phyloP scores from a whole-genome alignment of 2,888 invertebrate species.

The Branchinecta sandiegonensis region DNA sequence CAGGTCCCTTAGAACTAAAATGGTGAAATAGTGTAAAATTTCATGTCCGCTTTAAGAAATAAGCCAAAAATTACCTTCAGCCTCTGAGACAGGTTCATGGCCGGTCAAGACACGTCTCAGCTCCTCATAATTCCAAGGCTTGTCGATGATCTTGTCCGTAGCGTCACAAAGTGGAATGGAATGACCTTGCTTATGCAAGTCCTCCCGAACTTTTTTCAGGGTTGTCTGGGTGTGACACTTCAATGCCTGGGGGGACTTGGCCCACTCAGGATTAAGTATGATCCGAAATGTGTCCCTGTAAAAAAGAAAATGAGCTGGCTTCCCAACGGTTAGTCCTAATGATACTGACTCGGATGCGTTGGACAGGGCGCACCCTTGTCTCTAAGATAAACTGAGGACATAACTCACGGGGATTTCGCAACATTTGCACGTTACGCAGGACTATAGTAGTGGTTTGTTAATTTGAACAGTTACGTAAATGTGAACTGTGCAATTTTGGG shows the following conservation, averaged over 20 bases:
- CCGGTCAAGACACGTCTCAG: slow-evolving; percentile 37
- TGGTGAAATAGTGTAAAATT: too few relatives aligned
- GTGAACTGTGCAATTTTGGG: too few relatives aligned
- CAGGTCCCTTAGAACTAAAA: too few relatives aligned
- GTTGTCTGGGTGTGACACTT: slow-evolving; percentile 38
- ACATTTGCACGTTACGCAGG: too few relatives aligned
- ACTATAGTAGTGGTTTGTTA: too few relatives aligned
- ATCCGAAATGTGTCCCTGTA: slow-evolving; percentile 33
- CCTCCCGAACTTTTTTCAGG: slow-evolving; percentile 37
- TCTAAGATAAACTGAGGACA: background rate
- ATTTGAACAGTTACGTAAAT: too few relatives aligned
- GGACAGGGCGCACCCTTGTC: background rate
- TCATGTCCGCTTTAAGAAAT: slow-evolving; percentile 25
- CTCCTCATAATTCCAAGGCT: slow-evolving; percentile 40
- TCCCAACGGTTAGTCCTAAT: too few relatives aligned
- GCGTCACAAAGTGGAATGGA: slow-evolving; percentile 39
- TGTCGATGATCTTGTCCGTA: slow-evolving; percentile 42
- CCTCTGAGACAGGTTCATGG: slow-evolving; percentile 34
- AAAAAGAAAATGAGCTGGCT: slow-evolving; percentile 20
- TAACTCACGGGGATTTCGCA: too few relatives aligned
- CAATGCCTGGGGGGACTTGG: slow-evolving; percentile 37
- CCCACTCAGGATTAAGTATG: slow-evolving; percentile 44
- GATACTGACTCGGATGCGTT: too few relatives aligned
- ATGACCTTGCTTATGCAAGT: slow-evolving; percentile 36
- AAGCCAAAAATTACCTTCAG: slow-evolving; percentile 34